A percentile compares a stretch with the other conserved stretches of the same genome.
Evolutionary conservation across 2,888 invertebrate genomes (phyloP).

Genomic region (Papilio elwesi): DNA sequence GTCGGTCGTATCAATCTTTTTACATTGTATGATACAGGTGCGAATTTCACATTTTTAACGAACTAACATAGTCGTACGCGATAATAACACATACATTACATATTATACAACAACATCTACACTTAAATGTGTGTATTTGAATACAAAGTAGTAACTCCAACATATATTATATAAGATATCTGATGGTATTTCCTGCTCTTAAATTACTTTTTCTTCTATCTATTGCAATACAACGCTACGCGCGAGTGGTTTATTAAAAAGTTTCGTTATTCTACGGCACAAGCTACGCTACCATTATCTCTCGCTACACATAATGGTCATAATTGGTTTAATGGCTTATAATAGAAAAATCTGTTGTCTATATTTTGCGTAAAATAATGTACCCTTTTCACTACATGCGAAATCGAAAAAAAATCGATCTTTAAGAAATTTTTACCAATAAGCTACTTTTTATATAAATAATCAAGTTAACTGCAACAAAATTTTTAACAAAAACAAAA

Average conservation of each 20-base stretch:
- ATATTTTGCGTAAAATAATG: neutral
- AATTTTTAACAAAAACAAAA: no score
- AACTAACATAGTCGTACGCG: no score
- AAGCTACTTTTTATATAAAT: no score
- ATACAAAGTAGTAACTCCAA: neutral
- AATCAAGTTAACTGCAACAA: no score
- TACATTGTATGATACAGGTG: no score
- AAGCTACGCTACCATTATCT: slow-evolving; percentile 12
- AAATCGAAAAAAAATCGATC: no score
- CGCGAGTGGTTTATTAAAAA: slow-evolving; percentile 27
- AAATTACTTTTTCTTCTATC: slow-evolving; percentile 17
- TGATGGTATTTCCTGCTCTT: slow-evolving; percentile 3
- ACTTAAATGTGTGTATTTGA: no score
- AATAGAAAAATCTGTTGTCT: neutral
- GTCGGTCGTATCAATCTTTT: no score
- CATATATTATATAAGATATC: neutral
- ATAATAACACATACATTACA: no score
- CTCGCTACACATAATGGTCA: neutral
- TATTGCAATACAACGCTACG: slow-evolving; percentile 10
- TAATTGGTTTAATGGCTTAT: slow-evolving; percentile 3
- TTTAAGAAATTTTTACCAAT: no score
- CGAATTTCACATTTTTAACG: no score
- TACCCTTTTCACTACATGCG: neutral
- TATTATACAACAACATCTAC: no score
- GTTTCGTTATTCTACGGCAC: slow-evolving; percentile 6